A percentile compares a stretch with the other conserved stretches of the same genome.
Conservation (phyloP, 2,797 vertebrate species). For the Knipowitschia caucasica region DNA sequence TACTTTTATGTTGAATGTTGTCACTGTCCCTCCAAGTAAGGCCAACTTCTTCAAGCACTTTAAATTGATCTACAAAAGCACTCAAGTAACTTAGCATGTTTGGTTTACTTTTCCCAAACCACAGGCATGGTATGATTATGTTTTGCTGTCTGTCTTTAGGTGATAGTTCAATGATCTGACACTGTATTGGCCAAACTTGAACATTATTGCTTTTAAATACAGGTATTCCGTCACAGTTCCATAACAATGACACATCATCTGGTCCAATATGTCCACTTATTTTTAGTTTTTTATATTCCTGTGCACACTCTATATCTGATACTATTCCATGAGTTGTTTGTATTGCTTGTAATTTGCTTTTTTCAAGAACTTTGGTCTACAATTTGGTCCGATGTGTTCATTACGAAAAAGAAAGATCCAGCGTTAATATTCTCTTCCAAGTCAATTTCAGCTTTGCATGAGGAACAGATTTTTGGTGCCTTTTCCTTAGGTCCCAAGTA, state of each 20-base stretch:
- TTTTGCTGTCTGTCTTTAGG: background rate
- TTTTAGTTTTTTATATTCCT: background rate
- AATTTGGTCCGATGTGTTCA: background rate
- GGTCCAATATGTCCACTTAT: background rate
- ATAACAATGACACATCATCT: background rate
- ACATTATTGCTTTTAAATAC: background rate
- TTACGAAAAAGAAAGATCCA: constrained; percentile 2
- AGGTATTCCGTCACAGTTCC: background rate
- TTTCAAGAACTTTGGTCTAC: background rate
- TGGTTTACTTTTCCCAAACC: constrained; percentile 13
- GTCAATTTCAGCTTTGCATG: background rate
- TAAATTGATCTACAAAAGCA: constrained; percentile 5
- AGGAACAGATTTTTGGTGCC: background rate
- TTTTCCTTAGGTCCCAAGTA: constrained; percentile 1
- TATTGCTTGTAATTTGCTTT: background rate
- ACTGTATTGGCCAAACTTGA: background rate
- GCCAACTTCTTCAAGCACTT: constrained; percentile 2
- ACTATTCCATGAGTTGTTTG: background rate
- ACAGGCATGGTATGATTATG: constrained; percentile 4
- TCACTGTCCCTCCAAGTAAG: background rate
- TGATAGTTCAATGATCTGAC: too few species aligned
- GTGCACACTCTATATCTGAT: background rate
- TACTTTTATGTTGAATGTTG: constrained; percentile 8
- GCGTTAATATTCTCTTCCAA: background rate
- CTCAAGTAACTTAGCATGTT: constrained; percentile 1